Conservation (phyloP, 53 echinoderm and acorn worm genomes). For the Echinometra lucunter region DNA sequence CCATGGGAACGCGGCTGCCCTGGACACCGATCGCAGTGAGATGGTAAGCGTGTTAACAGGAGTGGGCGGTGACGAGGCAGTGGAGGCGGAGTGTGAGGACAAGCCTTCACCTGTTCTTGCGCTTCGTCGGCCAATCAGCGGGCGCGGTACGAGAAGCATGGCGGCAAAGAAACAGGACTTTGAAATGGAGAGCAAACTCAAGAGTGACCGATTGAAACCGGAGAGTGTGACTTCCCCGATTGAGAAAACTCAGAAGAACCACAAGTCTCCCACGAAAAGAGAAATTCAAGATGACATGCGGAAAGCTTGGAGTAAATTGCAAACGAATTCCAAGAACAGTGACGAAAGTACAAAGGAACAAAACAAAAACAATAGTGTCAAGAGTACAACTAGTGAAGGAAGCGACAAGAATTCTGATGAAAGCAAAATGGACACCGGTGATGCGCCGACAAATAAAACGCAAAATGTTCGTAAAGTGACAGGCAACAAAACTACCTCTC, state of each 20-base stretch:
- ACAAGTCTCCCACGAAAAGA: conserved; percentile 61
- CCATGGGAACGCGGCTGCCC: background rate
- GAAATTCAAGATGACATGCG: conserved; percentile 72
- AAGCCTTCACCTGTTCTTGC: conserved; percentile 52
- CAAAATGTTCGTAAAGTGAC: background rate
- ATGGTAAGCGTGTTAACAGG: conserved; percentile 18
- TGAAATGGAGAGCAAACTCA: conserved; percentile 50
- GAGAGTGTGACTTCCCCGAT: conserved; percentile 22
- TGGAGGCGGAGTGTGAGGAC: conserved; percentile 49
- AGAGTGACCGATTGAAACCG: conserved; percentile 47
- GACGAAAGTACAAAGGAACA: conserved; percentile 49
- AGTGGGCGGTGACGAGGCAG: conserved; percentile 58
- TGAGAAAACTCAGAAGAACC: background rate
- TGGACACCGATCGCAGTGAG: conserved; percentile 44
- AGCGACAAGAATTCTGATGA: conserved; percentile 29
- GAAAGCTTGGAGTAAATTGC: conserved; percentile 55
- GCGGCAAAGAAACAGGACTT: conserved; percentile 32
- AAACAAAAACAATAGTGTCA: background rate
- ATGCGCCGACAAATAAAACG: background rate
- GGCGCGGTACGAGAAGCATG: conserved; percentile 47
- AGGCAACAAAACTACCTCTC: conserved; percentile 25
- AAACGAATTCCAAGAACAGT: conserved; percentile 22
- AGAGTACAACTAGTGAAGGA: background rate
- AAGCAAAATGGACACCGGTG: conserved; percentile 3
- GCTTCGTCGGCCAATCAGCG: conserved; percentile 66